Conservation (phyloP, 2,888 invertebrate genomes). For the Cephalotes varians region DNA sequence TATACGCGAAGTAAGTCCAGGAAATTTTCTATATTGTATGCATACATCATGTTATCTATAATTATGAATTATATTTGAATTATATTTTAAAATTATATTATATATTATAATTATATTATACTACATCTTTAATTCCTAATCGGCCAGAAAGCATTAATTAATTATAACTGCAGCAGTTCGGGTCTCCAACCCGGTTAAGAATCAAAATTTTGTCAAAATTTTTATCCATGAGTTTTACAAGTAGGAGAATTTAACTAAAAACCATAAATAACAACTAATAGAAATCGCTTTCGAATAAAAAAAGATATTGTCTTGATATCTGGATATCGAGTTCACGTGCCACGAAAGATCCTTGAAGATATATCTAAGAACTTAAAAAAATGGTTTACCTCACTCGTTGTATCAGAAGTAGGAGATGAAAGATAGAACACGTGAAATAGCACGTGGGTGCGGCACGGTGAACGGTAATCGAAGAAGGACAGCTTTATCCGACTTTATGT, state of each 20-base stretch:
- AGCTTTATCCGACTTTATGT: slow-evolving; percentile 11
- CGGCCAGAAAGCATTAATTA: too few relatives aligned
- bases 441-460: neutral
- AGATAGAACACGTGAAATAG: neutral
- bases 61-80: too few relatives aligned
- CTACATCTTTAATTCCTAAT: too few relatives aligned
- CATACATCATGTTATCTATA: too few relatives aligned
- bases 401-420: slow-evolving; percentile 5
- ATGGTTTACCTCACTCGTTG: neutral
- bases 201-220: neutral
- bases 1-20: too few relatives aligned
- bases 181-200: too few relatives aligned
- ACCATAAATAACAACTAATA: neutral
- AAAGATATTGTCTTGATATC: neutral
- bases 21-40: too few relatives aligned
- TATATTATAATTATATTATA: neutral
- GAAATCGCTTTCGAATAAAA: neutral
- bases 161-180: too few relatives aligned
- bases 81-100: neutral
- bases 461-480: slow-evolving; percentile 34
- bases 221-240: neutral
- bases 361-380: slow-evolving; percentile 1
- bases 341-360: slow-evolving; percentile 7
- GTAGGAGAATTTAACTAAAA: neutral
- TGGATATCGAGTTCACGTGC: neutral